Percentiles rank a stretch among this genome's conserved stretches.
Conservation (phyloP, 2,113 vertebrate species). For the Sinocyclocheilus anophthalmus region DNA sequence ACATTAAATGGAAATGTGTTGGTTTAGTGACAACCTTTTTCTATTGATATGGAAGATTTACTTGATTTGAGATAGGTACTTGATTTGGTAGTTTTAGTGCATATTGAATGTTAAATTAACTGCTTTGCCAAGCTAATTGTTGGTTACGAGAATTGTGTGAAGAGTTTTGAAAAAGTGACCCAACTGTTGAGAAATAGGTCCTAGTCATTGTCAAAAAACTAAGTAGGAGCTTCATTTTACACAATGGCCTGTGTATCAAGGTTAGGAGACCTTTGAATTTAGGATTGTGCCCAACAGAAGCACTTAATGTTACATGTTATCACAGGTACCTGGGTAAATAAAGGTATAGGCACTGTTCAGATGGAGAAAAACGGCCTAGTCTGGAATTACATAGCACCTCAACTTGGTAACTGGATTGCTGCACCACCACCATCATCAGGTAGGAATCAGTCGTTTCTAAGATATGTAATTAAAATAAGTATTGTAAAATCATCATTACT, state of each 20-base stretch:
- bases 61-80: too few relatives aligned
- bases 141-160: too few relatives aligned
- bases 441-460: slow-evolving; percentile 59
- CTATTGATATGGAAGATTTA: too few relatives aligned
- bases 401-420: slow-evolving; percentile 92
- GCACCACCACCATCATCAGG: slow-evolving; percentile 82
- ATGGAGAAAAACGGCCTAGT: slow-evolving; percentile 74
- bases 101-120: too few relatives aligned
- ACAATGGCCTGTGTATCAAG: background rate
- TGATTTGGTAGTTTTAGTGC: too few relatives aligned
- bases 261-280: background rate
- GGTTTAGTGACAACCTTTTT: too few relatives aligned
- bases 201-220: too few relatives aligned
- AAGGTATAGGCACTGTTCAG: slow-evolving; percentile 84
- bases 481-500: background rate
- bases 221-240: background rate
- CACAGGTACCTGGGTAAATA: slow-evolving; percentile 88
- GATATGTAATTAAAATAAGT: background rate
- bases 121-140: too few relatives aligned
- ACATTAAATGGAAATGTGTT: too few relatives aligned
- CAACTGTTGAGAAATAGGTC: too few relatives aligned
- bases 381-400: slow-evolving; percentile 88
- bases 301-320: background rate
- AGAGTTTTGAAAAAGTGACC: too few relatives aligned
- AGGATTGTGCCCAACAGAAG: background rate